These are phyloP conservation scores for Daboia siamensis DNA, from an alignment of 2,113 vertebrate genomes.

Conservation along the genomic window DNA sequence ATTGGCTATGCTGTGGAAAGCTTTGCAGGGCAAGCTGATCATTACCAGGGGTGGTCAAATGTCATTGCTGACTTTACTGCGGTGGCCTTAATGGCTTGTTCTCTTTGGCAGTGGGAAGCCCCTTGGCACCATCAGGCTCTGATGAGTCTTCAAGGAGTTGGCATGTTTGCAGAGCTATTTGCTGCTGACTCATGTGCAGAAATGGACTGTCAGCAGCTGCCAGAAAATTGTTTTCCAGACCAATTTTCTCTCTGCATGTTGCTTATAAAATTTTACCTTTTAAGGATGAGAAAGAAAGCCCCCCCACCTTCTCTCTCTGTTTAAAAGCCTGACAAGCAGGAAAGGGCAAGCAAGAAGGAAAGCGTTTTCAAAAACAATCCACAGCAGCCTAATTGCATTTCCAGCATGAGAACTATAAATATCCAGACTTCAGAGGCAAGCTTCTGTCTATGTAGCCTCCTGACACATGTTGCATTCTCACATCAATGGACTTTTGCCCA, in stretches of 20 bases:
- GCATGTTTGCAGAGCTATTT: slow-evolving; percentile 14
- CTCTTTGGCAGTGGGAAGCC: slow-evolving; percentile 12
- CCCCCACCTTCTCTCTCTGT: neutral
- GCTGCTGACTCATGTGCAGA: slow-evolving; percentile 41
- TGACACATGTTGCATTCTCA: neutral
- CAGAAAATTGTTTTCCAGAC: slow-evolving; percentile 34
- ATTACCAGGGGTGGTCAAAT: neutral
- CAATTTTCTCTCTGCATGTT: slow-evolving; percentile 35
- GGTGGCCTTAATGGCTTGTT: slow-evolving; percentile 4
- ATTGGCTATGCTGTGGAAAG: neutral
- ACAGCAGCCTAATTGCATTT: slow-evolving; percentile 28
- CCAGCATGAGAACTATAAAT: slow-evolving; percentile 2
- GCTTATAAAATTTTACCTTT: slow-evolving; percentile 24
- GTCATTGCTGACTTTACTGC: neutral
- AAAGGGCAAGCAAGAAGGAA: slow-evolving; percentile 3
- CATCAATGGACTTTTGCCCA: neutral
- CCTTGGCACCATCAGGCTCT: neutral
- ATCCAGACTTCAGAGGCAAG: neutral
- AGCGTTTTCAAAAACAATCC: slow-evolving; percentile 9
- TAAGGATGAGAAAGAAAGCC: slow-evolving; percentile 8
- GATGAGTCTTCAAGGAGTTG: neutral
- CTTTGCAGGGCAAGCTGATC: neutral
- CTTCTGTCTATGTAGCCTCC: neutral
- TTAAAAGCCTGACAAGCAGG: neutral
- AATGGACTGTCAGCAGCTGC: slow-evolving; percentile 25